Conservation (phyloP, 2,113 vertebrate species). For the Nothocercus julius region DNA sequence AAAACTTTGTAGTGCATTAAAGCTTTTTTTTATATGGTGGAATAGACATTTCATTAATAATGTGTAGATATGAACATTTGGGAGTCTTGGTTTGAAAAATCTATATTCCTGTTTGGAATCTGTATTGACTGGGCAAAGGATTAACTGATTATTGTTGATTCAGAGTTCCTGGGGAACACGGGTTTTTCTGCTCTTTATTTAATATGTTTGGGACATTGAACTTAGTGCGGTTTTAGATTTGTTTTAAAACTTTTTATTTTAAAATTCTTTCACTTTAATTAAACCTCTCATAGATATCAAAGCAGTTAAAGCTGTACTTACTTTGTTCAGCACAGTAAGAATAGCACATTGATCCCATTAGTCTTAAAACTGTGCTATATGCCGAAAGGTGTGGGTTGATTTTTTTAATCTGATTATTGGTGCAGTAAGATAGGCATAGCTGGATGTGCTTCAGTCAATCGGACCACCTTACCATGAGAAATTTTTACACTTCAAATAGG, state of each 20-base stretch:
- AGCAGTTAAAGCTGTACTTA: conserved; percentile 40
- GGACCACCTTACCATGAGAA: not conserved
- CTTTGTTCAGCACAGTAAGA: conserved; percentile 38
- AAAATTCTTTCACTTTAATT: conserved; percentile 42
- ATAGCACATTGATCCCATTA: not conserved
- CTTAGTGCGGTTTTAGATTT: conserved; percentile 60
- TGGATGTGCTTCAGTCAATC: conserved; percentile 36
- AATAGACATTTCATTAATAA: conserved; percentile 73
- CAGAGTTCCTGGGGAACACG: conserved; percentile 61
- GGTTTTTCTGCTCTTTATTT: conserved; percentile 43
- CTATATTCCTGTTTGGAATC: conserved; percentile 22
- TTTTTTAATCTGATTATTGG: not conserved
- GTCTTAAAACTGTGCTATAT: conserved; percentile 25
- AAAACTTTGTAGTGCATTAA: conserved; percentile 71
- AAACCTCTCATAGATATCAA: conserved; percentile 40
- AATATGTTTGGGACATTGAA: conserved; percentile 49
- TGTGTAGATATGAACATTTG: conserved; percentile 19
- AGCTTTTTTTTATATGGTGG: conserved; percentile 74
- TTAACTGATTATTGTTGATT: not conserved
- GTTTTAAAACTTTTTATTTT: conserved; percentile 50
- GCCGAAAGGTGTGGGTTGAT: conserved; percentile 16
- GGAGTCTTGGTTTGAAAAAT: conserved; percentile 28
- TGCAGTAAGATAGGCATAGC: not conserved
- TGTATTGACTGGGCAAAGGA: conserved; percentile 5
- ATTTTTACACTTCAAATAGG: conserved; percentile 14